phyloP scores from a whole-genome alignment of 2,888 invertebrate species.

The Laothoe populi region DNA sequence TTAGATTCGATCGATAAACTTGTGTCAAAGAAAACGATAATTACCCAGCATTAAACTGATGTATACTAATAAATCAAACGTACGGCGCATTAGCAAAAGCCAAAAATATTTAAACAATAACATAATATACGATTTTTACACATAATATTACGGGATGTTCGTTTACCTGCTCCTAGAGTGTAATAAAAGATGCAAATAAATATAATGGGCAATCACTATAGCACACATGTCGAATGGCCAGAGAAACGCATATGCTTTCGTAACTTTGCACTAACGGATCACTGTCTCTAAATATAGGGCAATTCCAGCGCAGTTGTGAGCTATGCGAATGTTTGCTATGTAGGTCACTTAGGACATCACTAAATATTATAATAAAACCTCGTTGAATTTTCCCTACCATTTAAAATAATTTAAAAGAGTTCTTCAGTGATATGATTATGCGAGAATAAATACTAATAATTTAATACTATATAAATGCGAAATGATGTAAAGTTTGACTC shows the following conservation, averaged over 20 bases:
- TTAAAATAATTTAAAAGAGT: not conserved
- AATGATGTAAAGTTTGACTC: too few relatives aligned
- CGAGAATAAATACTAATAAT: too few relatives aligned
- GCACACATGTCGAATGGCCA: constrained; percentile 21
- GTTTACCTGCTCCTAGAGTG: not conserved
- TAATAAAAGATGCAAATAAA: constrained; percentile 24
- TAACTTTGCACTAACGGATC: constrained; percentile 60
- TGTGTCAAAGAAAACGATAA: too few relatives aligned
- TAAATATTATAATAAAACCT: constrained; percentile 55
- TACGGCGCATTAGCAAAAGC: not conserved
- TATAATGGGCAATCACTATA: constrained; percentile 25
- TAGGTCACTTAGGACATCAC: constrained; percentile 67
- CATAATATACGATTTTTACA: not conserved
- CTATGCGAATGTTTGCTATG: constrained; percentile 74
- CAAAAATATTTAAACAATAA: not conserved
- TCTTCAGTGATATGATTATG: too few relatives aligned
- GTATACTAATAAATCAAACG: too few relatives aligned
- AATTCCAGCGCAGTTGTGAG: constrained; percentile 58
- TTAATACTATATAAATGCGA: too few relatives aligned
- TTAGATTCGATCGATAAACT: not conserved
- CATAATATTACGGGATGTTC: not conserved
- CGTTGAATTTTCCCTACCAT: too few relatives aligned
- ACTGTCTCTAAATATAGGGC: constrained; percentile 73
- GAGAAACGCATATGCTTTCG: constrained; percentile 56
- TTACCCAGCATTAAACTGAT: too few relatives aligned